A percentile compares a stretch with the other conserved stretches of the same genome.
Conservation (phyloP, 2,797 vertebrate genomes). For the Etheostoma nigrum region DNA sequence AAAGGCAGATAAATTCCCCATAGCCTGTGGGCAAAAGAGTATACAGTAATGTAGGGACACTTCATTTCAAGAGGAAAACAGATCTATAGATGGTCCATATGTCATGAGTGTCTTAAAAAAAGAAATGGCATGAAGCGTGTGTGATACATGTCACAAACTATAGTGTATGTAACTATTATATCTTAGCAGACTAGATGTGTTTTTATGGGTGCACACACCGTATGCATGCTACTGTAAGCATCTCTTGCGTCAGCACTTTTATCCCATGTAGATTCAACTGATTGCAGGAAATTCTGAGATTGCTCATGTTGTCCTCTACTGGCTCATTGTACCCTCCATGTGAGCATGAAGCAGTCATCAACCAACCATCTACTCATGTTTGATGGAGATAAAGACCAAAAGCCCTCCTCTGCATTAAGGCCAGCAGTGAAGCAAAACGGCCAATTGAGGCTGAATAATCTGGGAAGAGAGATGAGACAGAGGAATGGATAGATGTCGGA, state of each 20-base stretch:
- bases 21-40: conserved; percentile 33
- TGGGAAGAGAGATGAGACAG: neutral
- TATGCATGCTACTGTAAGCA: conserved; percentile 18
- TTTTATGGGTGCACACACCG: neutral
- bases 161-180: neutral
- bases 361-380: conserved; percentile 4
- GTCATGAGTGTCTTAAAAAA: conserved; percentile 15
- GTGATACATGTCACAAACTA: neutral
- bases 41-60: conserved; percentile 1
- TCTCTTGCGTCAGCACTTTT: neutral
- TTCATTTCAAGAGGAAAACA: conserved; percentile 2
- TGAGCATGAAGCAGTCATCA: conserved; percentile 14
- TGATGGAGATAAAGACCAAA: conserved; percentile 16
- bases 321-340: conserved; percentile 1
- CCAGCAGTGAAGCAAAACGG: neutral
- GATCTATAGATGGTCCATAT: conserved; percentile 6
- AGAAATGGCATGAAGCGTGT: neutral
- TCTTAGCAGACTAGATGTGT: conserved; percentile 8
- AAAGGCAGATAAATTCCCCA: conserved; percentile 27
- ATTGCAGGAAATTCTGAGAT: neutral
- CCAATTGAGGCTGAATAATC: conserved; percentile 2
- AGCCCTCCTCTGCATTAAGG: neutral
- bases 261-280: neutral
- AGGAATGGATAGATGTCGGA: neutral
- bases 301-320: conserved; percentile 13